Conservation (phyloP, 2,888 invertebrate genomes). For the Eilema caniola region DNA sequence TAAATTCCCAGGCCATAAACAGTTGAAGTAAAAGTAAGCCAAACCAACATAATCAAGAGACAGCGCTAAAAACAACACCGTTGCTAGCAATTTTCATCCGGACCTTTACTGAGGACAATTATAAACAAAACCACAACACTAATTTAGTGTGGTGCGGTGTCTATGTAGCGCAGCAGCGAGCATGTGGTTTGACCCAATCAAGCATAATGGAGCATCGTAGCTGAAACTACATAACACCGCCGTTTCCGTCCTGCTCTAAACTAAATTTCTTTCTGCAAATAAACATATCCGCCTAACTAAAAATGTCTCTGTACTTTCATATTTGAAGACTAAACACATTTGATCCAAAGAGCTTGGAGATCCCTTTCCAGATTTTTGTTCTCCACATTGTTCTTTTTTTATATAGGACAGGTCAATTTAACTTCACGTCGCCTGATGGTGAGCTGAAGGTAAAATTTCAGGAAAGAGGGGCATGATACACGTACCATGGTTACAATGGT, state of each 20-base stretch:
- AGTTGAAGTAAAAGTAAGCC: neutral
- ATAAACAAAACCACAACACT: conserved; percentile 22
- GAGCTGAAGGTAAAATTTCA: too few relatives aligned
- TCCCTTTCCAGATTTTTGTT: too few relatives aligned
- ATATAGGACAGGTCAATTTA: too few relatives aligned
- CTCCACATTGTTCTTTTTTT: too few relatives aligned
- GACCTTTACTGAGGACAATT: conserved; percentile 22
- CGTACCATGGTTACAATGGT: too few relatives aligned
- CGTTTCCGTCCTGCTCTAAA: neutral
- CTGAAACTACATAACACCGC: conserved; percentile 9
- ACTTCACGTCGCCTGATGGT: too few relatives aligned
- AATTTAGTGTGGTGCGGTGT: conserved; percentile 15
- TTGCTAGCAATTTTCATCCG: neutral
- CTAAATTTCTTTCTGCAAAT: neutral
- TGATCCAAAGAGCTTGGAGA: too few relatives aligned
- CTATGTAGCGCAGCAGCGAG: conserved; percentile 13
- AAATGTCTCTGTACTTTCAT: neutral
- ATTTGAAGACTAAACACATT: neutral
- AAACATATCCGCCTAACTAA: neutral
- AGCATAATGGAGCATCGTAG: conserved; percentile 11
- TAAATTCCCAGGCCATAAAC: neutral
- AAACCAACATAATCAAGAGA: neutral
- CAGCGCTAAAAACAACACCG: neutral
- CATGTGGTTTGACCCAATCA: conserved; percentile 24
- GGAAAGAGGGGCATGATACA: too few relatives aligned